phyloP scores from a whole-genome alignment of 1,140 invertebrate genomes.

The Pseudoatta argentina region DNA sequence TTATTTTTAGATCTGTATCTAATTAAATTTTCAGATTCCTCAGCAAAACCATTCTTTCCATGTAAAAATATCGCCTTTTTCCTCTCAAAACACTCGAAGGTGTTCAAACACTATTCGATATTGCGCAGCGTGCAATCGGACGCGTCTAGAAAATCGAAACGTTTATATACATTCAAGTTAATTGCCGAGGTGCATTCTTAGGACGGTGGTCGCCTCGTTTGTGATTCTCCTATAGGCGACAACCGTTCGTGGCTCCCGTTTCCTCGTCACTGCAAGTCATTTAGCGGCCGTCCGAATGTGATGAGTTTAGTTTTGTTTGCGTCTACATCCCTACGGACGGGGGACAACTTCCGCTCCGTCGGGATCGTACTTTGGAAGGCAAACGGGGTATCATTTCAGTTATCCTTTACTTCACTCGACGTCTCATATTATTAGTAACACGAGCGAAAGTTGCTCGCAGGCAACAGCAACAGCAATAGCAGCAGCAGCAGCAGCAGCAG shows the following conservation, averaged over 20 bases:
- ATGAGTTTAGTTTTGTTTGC: conserved; percentile 45
- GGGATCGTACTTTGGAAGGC: conserved; percentile 24
- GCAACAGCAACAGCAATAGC: background rate
- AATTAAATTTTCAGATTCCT: too few relatives aligned
- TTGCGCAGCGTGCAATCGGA: background rate
- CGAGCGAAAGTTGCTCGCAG: conserved; percentile 37
- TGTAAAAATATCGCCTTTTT: background rate
- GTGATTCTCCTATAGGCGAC: conserved; percentile 22
- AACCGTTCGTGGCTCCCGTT: background rate
- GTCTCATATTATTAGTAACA: conserved; percentile 38
- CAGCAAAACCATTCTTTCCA: too few relatives aligned
- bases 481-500: background rate
- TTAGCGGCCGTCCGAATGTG: conserved; percentile 39
- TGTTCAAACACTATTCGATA: background rate
- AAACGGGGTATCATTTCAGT: conserved; percentile 39
- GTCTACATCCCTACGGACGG: conserved; percentile 18
- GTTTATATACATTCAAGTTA: background rate
- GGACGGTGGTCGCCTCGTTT: background rate
- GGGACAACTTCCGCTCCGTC: conserved; percentile 31
- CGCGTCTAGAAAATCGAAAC: background rate
- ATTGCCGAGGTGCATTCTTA: conserved; percentile 10
- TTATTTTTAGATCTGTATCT: too few relatives aligned
- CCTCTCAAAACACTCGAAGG: background rate
- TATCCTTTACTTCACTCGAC: conserved; percentile 20
- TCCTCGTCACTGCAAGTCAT: conserved; percentile 3